Conservation (phyloP, 2,113 vertebrate species). For the Apeltes quadracus region DNA sequence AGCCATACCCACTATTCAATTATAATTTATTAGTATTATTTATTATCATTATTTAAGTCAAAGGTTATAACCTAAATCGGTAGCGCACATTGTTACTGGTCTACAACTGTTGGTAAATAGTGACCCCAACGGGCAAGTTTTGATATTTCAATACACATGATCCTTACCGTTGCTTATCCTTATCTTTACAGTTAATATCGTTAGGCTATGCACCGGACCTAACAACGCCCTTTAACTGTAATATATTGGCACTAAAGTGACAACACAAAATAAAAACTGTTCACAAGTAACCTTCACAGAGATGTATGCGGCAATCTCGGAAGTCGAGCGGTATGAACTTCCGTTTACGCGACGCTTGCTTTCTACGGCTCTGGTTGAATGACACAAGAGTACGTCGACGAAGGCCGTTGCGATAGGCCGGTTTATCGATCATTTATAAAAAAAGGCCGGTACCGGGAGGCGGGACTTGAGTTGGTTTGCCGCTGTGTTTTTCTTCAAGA, state of each 20-base stretch:
- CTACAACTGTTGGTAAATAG: conserved; percentile 21
- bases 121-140: conserved; percentile 34
- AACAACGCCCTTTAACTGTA: too few species aligned
- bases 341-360: background rate
- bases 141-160: background rate
- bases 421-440: conserved; percentile 37
- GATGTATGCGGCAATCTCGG: background rate
- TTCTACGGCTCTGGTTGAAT: conserved; percentile 6
- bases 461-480: conserved; percentile 13
- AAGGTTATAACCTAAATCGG: background rate
- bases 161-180: too few species aligned
- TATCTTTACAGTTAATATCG: background rate
- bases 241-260: too few species aligned
- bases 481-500: conserved; percentile 71
- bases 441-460: conserved; percentile 59
- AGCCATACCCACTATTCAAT: background rate
- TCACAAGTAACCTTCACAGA: background rate
- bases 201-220: too few species aligned
- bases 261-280: background rate
- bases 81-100: background rate
- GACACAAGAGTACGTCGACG: accelerated
- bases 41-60: background rate
- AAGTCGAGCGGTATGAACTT: background rate
- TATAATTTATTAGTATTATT: background rate
- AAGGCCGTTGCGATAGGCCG: conserved; percentile 34